Percentiles rank a stretch among this genome's conserved stretches.
Evolutionary conservation across 1,140 invertebrate species (phyloP).

Genomic region (Platorchestia sp.): DNA sequence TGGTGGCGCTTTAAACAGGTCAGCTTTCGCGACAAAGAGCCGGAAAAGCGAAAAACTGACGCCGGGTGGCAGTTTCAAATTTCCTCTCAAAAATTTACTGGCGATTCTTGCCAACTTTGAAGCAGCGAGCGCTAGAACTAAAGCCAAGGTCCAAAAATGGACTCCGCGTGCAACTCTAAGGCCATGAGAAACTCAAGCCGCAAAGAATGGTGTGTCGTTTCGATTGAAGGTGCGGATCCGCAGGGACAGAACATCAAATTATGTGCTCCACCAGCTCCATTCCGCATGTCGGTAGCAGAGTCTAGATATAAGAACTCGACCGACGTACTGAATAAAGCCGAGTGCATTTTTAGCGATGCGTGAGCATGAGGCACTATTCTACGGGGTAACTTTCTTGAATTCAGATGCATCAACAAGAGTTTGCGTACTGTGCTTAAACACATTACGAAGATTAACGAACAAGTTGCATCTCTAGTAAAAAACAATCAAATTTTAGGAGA

Average conservation of each 20-base stretch:
- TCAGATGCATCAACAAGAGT: too few species aligned
- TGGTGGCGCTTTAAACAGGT: conserved; percentile 6
- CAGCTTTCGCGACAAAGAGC: neutral
- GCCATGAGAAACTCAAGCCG: neutral
- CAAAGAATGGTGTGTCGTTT: neutral
- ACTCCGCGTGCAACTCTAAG: neutral
- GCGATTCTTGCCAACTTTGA: neutral
- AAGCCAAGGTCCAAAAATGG: neutral
- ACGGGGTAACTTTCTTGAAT: too few species aligned
- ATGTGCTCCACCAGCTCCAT: neutral
- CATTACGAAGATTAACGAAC: too few species aligned
- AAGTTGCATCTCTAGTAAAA: too few species aligned
- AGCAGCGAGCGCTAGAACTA: neutral
- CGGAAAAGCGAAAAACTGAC: neutral
- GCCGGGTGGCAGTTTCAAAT: neutral
- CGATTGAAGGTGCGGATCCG: neutral
- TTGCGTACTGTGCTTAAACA: too few species aligned
- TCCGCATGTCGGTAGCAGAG: neutral
- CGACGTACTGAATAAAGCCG: too few species aligned
- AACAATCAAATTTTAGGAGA: too few species aligned
- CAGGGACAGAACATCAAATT: neutral
- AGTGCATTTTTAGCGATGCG: too few species aligned
- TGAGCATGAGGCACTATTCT: too few species aligned
- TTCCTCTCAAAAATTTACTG: conserved; percentile 2
- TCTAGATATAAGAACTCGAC: neutral